Evolutionary conservation across 2,113 vertebrate genomes (phyloP), one percentile per base, ranked within the genome.

Genomic region (Tonatia bakeri): DNA sequence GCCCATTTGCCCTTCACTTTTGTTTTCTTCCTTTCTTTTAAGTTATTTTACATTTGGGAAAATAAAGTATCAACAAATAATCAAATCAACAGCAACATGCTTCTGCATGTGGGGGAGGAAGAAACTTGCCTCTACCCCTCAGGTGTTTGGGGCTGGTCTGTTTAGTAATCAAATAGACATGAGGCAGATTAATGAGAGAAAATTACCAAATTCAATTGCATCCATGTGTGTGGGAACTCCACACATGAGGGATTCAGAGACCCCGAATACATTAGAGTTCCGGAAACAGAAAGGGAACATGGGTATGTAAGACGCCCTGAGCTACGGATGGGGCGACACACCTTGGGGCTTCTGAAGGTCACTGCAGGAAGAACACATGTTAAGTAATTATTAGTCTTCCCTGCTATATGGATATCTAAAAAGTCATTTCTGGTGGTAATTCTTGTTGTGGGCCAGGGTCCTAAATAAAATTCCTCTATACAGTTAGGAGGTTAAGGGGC

Each of bases 1-100:
- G 33, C 31, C 7, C 92, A 26, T 64, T 87, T 81, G 72, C 28
- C 36, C 59, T 82, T 64, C 12, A 8, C 61, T 92, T 92, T 86
- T 38, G 40, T 86, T 76, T 86, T n/a, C 36, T 50, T 65, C 52
- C 90, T 93, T 69, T 76, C 31, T 69, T 96, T 94, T 76, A 88
- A 93, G 43, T 56, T 59, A 70, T 45, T 80, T 54, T 80, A 43
- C 70, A 13, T 76, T 64, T 72, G 75, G 40, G 73, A 61, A 87
- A 94, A 79, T 80, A 75, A 84, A 54, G 67, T 13, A 84, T 94
- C 36, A 45, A 19, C 75, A 56, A 54, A 75, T 85, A 61, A 19
- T 76, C 33, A 28, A 15, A 59, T 84, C 56, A n/a, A 31, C 47
- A 70, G 22, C 50, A 56, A 8, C 31, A 14, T 0, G 1, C 33